Base-by-base conservation (phyloP, 2,888 invertebrate species). In the Protodeltote pygarga region DNA sequence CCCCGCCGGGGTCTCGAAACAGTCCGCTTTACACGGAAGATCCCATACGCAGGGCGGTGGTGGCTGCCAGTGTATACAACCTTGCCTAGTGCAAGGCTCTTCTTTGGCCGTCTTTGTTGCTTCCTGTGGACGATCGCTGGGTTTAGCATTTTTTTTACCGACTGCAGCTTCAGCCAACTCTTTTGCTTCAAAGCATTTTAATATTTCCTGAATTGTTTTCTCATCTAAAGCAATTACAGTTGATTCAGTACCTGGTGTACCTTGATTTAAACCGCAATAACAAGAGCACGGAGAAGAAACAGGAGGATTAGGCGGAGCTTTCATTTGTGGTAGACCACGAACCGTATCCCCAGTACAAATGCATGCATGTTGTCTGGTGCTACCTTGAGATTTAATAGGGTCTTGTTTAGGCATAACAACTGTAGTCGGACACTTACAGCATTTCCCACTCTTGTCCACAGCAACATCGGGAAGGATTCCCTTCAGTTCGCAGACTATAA, bases 401-500 rank as follows among this genome's bases (percentile, higher is more conserved):
- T 28, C 57, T 39, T 69, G 61, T 9, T 40, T 40, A 41, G 68
- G 62, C 44, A 44, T 50, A 37, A 54, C 33, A 40, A 49, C 34
- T 45, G 65, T 48, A 59, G 48, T 49, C 21, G 74, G 70, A 70
- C 81, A 89, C 89, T 88, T 88, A 89, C 90, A 89, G 70, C 88
- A 89, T 73, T 85, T 84, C 50, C 77, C 81, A 32, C 68, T 62
- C 54, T 73, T 75, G 41, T 77, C 76, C 23, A 72, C 24, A 3
- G 77, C 58, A 19, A 65, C 65, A 37, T 83, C 83, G 6, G 87
- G 85, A 11, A 81, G 47, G 20, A 88, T 79, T 29, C 86, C 85
- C 57, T 89, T 90, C 23, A 91, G 72, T 74, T 92, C 91, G 59
- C 92, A 92, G 31, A 92, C 88, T 25, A 91, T 91, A 59, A 93